Conservation (phyloP, 2,888 invertebrate genomes). For the Euzetes globulus region DNA sequence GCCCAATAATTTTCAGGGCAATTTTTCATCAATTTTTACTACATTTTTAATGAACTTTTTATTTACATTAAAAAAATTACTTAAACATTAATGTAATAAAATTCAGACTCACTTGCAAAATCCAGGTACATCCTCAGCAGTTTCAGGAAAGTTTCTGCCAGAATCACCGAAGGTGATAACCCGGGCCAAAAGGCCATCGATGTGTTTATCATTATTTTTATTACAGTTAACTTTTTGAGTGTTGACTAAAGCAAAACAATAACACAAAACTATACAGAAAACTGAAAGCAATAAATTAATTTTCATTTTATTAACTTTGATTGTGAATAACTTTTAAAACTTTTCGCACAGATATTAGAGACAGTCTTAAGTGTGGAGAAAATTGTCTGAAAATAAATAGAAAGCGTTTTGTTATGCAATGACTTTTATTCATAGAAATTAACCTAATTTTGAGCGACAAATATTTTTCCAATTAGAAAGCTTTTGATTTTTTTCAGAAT, state of each 20-base stretch:
- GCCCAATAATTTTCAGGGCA: no score
- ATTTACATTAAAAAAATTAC: no score
- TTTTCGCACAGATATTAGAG: no score
- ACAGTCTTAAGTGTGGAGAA: no score
- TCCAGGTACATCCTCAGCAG: not conserved
- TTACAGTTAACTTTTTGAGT: not conserved
- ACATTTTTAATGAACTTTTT: not conserved
- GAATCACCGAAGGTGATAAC: slow-evolving; percentile 9
- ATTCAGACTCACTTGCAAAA: not conserved
- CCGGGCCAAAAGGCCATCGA: not conserved
- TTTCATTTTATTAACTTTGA: not conserved
- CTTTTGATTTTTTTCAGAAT: no score
- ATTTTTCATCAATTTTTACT: no score
- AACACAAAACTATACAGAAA: not conserved
- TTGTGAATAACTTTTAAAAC: no score
- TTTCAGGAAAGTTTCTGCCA: not conserved
- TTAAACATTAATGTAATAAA: not conserved
- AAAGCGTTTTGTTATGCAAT: no score
- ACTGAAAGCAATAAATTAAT: not conserved
- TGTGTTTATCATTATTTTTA: not conserved
- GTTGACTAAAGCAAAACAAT: not conserved
- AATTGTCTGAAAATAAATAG: no score
- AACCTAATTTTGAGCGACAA: no score
- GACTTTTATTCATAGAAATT: no score
- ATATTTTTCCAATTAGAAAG: no score